Evolutionary conservation across 2,888 invertebrate species (phyloP).

Genomic region (Acronicta alni): DNA sequence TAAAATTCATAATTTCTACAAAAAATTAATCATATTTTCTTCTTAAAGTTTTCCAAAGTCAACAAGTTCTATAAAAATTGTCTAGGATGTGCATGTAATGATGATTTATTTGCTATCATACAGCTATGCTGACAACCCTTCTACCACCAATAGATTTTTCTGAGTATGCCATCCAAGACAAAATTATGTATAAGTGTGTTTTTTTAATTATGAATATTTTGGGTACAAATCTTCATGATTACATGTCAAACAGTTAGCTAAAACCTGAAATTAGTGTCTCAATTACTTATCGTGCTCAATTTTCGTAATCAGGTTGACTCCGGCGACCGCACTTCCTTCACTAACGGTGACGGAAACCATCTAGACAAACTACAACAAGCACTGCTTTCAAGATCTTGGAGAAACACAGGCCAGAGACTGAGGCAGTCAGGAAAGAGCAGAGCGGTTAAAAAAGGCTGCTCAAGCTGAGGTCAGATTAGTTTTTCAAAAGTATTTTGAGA

Average conservation of each 20-base stretch:
- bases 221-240: too few relatives aligned
- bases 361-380: conserved; percentile 99
- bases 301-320: conserved; percentile 91
- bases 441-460: conserved; percentile 96
- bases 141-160: conserved; percentile 87
- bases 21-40: too few relatives aligned
- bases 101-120: conserved; percentile 89
- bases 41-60: too few relatives aligned
- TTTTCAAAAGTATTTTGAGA: too few relatives aligned
- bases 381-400: conserved; percentile 97
- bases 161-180: conserved; percentile 69
- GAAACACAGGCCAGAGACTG: conserved; percentile 98
- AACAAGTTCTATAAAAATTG: too few relatives aligned
- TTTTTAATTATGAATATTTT: too few relatives aligned
- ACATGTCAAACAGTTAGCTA: too few relatives aligned
- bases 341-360: conserved; percentile 98
- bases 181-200: background rate
- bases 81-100: conserved; percentile 71
- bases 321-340: conserved; percentile 96
- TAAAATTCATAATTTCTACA: too few relatives aligned
- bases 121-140: conserved; percentile 84
- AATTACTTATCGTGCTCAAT: background rate
- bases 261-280: too few relatives aligned
- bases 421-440: conserved; percentile 97
- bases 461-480: conserved; percentile 95